Percentiles rank a stretch among this genome's conserved stretches.
phyloP scores from a whole-genome alignment of 2,797 vertebrate genomes.

The Pipistrellus pipistrellus region DNA sequence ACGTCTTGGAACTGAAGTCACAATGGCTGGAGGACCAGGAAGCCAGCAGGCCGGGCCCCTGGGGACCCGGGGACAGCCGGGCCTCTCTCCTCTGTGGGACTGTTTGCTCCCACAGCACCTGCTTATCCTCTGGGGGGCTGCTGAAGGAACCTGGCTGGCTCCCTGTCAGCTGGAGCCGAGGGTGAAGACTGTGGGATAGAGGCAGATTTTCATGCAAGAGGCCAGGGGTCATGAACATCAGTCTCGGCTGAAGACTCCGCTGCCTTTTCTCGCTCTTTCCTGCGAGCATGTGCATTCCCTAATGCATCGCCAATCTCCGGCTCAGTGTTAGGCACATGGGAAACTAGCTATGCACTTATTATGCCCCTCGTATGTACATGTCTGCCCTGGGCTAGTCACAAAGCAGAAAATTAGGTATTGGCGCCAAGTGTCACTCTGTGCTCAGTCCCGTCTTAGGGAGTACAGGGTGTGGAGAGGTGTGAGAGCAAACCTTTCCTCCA shows the following conservation, averaged over 20 bases:
- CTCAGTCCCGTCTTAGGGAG: neutral
- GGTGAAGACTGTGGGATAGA: neutral
- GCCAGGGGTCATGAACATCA: neutral
- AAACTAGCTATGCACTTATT: neutral
- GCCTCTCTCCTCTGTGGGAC: conserved; percentile 54
- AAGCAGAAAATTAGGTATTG: neutral
- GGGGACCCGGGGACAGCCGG: neutral
- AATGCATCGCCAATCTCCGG: neutral
- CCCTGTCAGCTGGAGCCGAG: neutral
- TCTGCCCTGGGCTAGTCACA: neutral
- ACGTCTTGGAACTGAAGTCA: conserved; percentile 55
- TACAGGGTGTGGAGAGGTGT: neutral
- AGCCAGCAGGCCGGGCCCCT: neutral
- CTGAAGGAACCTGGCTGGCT: neutral
- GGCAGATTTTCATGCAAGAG: neutral
- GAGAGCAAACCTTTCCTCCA: neutral
- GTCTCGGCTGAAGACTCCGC: neutral
- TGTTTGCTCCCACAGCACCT: neutral
- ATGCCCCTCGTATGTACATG: neutral
- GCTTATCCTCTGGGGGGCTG: conserved; percentile 9
- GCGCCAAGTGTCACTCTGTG: neutral
- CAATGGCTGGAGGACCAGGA: conserved; percentile 58
- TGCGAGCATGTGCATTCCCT: neutral
- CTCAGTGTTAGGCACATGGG: neutral
- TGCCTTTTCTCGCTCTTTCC: neutral